Percentiles rank a stretch among this genome's conserved stretches.
Evolutionary conservation across 2,888 invertebrate species (phyloP).

Genomic region (Zeuzera pyrina): DNA sequence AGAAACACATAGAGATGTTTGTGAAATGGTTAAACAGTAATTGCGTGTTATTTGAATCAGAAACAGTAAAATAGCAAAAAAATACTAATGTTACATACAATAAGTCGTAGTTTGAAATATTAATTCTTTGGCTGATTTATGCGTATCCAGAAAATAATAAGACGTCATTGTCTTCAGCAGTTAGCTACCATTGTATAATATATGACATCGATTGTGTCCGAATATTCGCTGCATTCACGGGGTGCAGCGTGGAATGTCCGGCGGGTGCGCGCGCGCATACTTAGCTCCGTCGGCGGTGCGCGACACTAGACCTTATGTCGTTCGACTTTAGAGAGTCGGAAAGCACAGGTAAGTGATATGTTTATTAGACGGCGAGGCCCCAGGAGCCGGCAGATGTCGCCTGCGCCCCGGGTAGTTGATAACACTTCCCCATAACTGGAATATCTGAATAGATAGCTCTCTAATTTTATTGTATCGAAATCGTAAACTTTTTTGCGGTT

Average conservation of each 20-base stretch:
- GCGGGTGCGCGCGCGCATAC: constrained; percentile 3
- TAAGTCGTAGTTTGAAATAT: too few relatives aligned
- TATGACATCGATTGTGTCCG: constrained; percentile 12
- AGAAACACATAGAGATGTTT: too few relatives aligned
- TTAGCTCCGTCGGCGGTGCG: background rate
- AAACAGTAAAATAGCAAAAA: too few relatives aligned
- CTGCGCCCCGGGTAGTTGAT: constrained; percentile 19
- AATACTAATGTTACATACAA: too few relatives aligned
- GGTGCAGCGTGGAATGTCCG: constrained; percentile 14
- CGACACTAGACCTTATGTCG: too few relatives aligned
- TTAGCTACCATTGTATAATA: constrained; percentile 8
- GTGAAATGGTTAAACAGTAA: too few relatives aligned
- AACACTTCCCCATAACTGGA: constrained; percentile 37
- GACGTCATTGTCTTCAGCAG: background rate
- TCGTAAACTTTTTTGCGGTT: constrained; percentile 21
- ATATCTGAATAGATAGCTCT: constrained; percentile 52
- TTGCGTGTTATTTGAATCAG: too few relatives aligned
- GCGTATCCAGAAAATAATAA: too few relatives aligned
- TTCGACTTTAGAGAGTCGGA: too few relatives aligned
- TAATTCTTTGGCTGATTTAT: too few relatives aligned
- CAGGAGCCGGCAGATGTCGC: constrained; percentile 33
- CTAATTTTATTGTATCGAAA: constrained; percentile 33
- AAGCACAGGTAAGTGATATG: too few relatives aligned
- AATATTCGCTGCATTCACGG: constrained; percentile 11
- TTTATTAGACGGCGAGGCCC: constrained; percentile 24